Percentiles rank a stretch among this genome's conserved stretches.
Evolutionary conservation across 2,797 vertebrate genomes (phyloP).

Genomic region (Adrianichthys oophorus): DNA sequence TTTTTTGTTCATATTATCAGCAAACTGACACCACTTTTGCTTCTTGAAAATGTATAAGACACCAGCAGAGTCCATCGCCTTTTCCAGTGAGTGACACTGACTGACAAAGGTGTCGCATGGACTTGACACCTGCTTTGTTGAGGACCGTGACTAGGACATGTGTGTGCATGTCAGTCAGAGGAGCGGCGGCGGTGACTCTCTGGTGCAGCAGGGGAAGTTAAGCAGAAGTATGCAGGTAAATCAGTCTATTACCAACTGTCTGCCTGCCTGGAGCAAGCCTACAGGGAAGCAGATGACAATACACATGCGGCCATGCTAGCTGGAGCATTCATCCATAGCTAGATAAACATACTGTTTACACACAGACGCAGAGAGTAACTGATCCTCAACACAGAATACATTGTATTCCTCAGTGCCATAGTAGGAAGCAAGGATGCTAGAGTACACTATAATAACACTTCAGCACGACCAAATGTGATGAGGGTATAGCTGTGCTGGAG

Average conservation of each 20-base stretch:
- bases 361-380: constrained; percentile 25
- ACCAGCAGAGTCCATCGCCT: constrained; percentile 1
- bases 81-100: constrained; percentile 33
- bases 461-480: too few species aligned
- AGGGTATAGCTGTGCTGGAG: too few species aligned
- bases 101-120: constrained; percentile 45
- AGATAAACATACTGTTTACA: constrained; percentile 46
- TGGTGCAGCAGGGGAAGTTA: constrained; percentile 35
- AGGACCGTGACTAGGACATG: constrained; percentile 4
- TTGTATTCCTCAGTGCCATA: too few species aligned
- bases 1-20: constrained; percentile 12
- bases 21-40: constrained; percentile 23
- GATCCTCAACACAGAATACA: constrained; percentile 19
- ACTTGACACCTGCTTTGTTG: constrained; percentile 51
- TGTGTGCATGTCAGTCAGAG: constrained; percentile 36
- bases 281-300: constrained; percentile 59
- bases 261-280: constrained; percentile 49
- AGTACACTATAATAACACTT: too few species aligned
- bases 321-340: constrained; percentile 52
- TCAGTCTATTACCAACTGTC: constrained; percentile 63
- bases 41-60: constrained; percentile 25
- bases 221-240: constrained; percentile 61
- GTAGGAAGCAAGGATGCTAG: too few species aligned
- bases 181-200: constrained; percentile 34
- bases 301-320: constrained; percentile 49